Evolutionary conservation across 1,140 invertebrate genomes (phyloP), one percentile per base, ranked within the genome.

Genomic region (Hycleus phaleratus): DNA sequence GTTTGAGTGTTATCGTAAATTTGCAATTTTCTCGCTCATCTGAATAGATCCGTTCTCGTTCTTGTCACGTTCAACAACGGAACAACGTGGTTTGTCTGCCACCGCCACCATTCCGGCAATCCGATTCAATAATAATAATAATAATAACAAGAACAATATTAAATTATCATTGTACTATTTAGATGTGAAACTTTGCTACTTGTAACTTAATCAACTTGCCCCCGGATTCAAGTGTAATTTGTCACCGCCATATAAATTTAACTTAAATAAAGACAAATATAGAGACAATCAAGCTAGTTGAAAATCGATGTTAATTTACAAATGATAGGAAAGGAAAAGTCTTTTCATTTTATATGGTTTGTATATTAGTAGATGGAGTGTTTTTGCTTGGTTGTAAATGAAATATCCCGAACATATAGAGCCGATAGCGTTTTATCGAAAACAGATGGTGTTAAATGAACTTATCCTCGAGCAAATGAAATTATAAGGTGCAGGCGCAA

Each of bases 401-500:
- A 53, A 45, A 53, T 53, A 53, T 53, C 51, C 50, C 26, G 40
- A 39, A 32, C 7, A 32, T 32, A 39, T 11, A 52, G 11, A 45
- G 51, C 51, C 51, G 51, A 53, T 53, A 32, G 51, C 51, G 51
- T 38, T 53, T 46, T 55, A 55, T 55, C 44, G 52, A 55, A 55
- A 62, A 58, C 60, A 62, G 58, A 56, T 60, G 58, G 58, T 63
- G 58, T 60, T 63, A 63, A 63, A 60, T 58, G 61, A 59, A 63
- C 54, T 59, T 63, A 60, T 61, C 64, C 61, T 48, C 48, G 48
- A 61, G 64, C 64, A 57, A 58, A 49, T 61, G 53, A 66, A 63
- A 66, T 66, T 66, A 66, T 60, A 63, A 66, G 59, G 64, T 63
- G 61, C 50, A 66, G 55, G 49, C 58, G 59, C 60, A 63, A 66